phyloP scores from a whole-genome alignment of 2,797 vertebrate species.

The Tragelaphus oryx region DNA sequence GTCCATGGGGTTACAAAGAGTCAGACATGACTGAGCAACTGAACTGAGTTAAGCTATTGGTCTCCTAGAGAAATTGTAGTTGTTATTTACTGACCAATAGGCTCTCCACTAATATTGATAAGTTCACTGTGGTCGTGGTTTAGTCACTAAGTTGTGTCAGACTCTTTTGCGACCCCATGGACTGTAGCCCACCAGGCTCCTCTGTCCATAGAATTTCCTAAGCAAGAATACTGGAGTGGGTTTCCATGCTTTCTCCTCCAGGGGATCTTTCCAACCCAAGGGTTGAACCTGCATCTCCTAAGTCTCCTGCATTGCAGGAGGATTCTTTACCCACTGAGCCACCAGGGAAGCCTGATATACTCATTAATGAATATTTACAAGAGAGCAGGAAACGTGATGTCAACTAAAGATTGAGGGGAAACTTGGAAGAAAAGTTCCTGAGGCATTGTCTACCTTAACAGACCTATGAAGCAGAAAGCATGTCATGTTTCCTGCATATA shows the following conservation, averaged over 20 bases:
- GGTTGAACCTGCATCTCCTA: not conserved
- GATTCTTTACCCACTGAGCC: not conserved
- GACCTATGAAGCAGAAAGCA: not conserved
- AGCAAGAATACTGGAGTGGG: not conserved
- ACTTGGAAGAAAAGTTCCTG: not conserved
- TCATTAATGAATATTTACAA: not conserved
- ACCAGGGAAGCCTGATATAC: not conserved
- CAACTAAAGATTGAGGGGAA: not conserved
- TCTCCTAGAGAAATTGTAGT: not conserved
- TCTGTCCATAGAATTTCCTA: not conserved
- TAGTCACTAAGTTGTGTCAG: not conserved
- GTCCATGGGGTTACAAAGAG: not conserved
- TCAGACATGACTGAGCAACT: accelerated
- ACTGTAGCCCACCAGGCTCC: not conserved
- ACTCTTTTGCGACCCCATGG: not conserved
- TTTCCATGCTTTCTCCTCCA: not conserved
- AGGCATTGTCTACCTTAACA: not conserved
- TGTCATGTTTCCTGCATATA: not conserved
- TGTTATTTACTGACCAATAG: conserved; percentile 13
- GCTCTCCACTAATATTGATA: not conserved
- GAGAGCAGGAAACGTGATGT: not conserved
- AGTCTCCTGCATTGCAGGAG: not conserved
- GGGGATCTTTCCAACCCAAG: not conserved
- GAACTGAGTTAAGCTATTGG: not conserved
- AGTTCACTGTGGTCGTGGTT: not conserved